Evolutionary conservation across 2,888 invertebrate genomes (phyloP), one percentile per base, ranked within the genome.

Genomic region (Drosophila atripex): DNA sequence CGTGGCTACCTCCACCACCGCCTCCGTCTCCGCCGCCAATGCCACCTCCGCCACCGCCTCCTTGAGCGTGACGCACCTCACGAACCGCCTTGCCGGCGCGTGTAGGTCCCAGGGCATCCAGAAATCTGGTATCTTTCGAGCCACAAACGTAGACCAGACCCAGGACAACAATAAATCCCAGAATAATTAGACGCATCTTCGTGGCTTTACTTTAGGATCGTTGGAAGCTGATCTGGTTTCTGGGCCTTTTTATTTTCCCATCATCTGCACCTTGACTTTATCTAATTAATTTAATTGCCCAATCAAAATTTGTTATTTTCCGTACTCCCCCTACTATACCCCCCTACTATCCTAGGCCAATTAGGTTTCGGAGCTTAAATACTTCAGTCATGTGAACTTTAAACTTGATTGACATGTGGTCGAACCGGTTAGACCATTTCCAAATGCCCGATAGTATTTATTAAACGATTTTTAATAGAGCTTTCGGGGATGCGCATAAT

Each of bases 391-490:
- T 41, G 39, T 18, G 39, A 41, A 41, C 39, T 41, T 41, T 3
- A 18, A 18, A 16, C 39, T 4, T 18, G 4, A 2, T 18, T 41
- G 39, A 41, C 39, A 41, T 41, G 18, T 41, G 39, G 39, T 18
- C 0, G 2, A 18, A 18, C 39, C 6, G 18, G 39, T 16, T 18
- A 7, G 11, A 18, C 39, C 1, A 41, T 18, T 41, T 41, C 9
- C n/a, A 39, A 39, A 39, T 7, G 39, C 8, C 9, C n/a, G 35
- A 35, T 35, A 6, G n/a, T 5, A n/a, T 35, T 35, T n/a, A 35
- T 39, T 39, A 39, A 39, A 39, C 39, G 18, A 41, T 18, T 41
- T 41, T 41, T 41, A 41, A 41, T 41, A 41, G 39, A 41, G 16
- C 39, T 41, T 41, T 41, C 18, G 39, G 39, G 39, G 18, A 41